phyloP scores from a whole-genome alignment of 2,888 invertebrate species.

The Volucella zonaria region DNA sequence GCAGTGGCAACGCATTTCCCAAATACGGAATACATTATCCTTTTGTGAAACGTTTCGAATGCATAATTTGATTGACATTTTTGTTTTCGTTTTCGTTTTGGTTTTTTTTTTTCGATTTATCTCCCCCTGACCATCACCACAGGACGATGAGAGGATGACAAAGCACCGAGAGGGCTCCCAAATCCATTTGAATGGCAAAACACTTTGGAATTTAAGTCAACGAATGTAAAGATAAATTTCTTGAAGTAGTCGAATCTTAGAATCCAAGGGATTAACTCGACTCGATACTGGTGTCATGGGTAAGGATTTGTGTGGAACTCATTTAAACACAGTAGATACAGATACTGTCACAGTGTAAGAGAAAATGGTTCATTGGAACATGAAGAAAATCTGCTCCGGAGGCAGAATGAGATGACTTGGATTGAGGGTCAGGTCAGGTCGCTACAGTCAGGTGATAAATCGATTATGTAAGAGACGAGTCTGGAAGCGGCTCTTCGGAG shows the following conservation, averaged over 20 bases:
- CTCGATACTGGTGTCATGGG: not conserved
- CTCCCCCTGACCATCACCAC: no score
- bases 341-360: not conserved
- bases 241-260: not conserved
- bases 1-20: slow-evolving; percentile 16
- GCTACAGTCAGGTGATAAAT: not conserved
- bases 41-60: slow-evolving; percentile 16
- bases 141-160: no score
- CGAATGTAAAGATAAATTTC: slow-evolving; percentile 3
- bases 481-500: not conserved
- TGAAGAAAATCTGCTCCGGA: no score
- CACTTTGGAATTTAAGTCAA: slow-evolving; percentile 24
- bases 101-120: not conserved
- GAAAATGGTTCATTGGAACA: no score
- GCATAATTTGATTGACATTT: slow-evolving; percentile 28
- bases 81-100: not conserved
- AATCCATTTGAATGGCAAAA: not conserved
- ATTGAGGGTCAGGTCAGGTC: no score
- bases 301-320: not conserved
- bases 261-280: not conserved
- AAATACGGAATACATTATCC: slow-evolving; percentile 37
- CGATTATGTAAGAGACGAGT: not conserved
- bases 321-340: slow-evolving; percentile 12
- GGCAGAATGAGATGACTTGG: no score
- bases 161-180: not conserved